Evolutionary conservation across 2,888 invertebrate species (phyloP).

Genomic region (Scaptomyza tumidula): DNA sequence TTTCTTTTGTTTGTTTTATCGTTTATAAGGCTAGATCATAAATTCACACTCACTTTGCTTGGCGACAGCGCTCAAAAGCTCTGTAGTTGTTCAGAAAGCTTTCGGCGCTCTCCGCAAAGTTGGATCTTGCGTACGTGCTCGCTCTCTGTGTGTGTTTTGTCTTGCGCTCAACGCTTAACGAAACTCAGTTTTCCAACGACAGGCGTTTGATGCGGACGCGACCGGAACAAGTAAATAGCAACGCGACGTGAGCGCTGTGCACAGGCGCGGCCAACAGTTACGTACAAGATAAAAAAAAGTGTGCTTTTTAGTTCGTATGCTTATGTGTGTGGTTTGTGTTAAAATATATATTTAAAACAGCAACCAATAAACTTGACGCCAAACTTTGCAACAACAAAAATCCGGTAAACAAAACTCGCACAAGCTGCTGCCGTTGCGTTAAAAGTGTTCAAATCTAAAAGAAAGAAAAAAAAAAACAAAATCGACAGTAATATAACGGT

Average conservation of each 20-base stretch:
- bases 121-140: constrained; percentile 8
- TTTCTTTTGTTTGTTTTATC: constrained; percentile 31
- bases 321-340: constrained; percentile 46
- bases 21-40: constrained; percentile 41
- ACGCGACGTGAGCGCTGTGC: constrained; percentile 43
- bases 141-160: constrained; percentile 49
- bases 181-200: constrained; percentile 72
- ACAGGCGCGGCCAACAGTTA: constrained; percentile 64
- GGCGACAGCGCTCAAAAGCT: constrained; percentile 56
- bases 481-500: constrained; percentile 55
- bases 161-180: constrained; percentile 40
- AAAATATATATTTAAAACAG: constrained; percentile 31
- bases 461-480: constrained; percentile 13
- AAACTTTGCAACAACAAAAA: constrained; percentile 42
- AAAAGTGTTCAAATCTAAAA: constrained; percentile 39
- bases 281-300: constrained; percentile 43
- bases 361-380: constrained; percentile 28
- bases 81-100: constrained; percentile 42
- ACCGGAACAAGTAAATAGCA: constrained; percentile 38
- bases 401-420: constrained; percentile 42
- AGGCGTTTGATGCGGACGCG: constrained; percentile 76
- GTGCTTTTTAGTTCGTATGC: constrained; percentile 40
- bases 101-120: constrained; percentile 31
- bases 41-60: constrained; percentile 64
- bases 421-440: constrained; percentile 15